A percentile compares a stretch with the other conserved stretches of the same genome.
Conservation (phyloP, 2,797 vertebrate genomes). For the Scomberomorus guttatus region DNA sequence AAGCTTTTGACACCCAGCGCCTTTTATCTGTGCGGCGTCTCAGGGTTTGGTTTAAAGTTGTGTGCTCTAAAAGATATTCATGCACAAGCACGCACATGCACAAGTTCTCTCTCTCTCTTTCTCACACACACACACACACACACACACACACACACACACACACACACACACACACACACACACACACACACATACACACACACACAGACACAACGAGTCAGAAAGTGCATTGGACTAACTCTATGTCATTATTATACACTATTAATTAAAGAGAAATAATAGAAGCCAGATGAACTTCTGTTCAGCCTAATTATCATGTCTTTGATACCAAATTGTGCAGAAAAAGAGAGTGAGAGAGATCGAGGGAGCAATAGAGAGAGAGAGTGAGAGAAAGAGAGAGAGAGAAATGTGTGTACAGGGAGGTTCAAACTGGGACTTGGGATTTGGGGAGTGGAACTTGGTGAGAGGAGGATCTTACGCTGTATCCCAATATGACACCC, state of each 20-base stretch:
- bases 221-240: slow-evolving; percentile 69
- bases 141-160: slow-evolving; percentile 22
- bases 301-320: slow-evolving; percentile 88
- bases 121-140: slow-evolving; percentile 6
- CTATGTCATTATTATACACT: slow-evolving; percentile 81
- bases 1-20: slow-evolving; percentile 83
- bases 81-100: slow-evolving; percentile 40
- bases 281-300: slow-evolving; percentile 85
- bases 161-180: slow-evolving; percentile 2
- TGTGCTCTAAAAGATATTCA: slow-evolving; percentile 74
- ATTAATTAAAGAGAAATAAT: slow-evolving; percentile 87
- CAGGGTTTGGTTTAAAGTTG: slow-evolving; percentile 80
- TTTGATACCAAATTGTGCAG: slow-evolving; percentile 85
- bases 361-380: neutral
- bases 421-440: slow-evolving; percentile 72
- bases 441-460: slow-evolving; percentile 68
- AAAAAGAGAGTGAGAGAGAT: slow-evolving; percentile 55
- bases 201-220: slow-evolving; percentile 26
- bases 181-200: slow-evolving; percentile 18
- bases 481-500: slow-evolving; percentile 76
- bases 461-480: slow-evolving; percentile 65
- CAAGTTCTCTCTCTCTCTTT: slow-evolving; percentile 29
- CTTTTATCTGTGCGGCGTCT: slow-evolving; percentile 83
- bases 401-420: slow-evolving; percentile 38
- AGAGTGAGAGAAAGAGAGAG: slow-evolving; percentile 2